Evolutionary conservation across 2,797 vertebrate genomes (phyloP).

Genomic region (Liparis tanakae): DNA sequence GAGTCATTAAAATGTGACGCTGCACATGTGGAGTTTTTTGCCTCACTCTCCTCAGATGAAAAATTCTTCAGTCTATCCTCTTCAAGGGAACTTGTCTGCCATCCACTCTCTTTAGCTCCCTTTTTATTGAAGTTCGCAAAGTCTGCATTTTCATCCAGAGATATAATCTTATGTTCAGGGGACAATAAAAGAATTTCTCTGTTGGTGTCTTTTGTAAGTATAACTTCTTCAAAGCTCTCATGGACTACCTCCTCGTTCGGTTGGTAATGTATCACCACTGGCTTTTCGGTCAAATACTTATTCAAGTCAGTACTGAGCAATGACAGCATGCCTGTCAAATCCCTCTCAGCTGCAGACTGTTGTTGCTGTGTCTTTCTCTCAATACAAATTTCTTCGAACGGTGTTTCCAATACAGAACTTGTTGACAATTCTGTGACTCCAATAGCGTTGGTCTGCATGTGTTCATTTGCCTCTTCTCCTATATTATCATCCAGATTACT

Average conservation of each 20-base stretch:
- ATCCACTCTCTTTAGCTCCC: slow-evolving; percentile 17
- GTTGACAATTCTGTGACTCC: slow-evolving; percentile 8
- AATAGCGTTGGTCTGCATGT: neutral
- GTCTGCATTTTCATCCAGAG: slow-evolving; percentile 14
- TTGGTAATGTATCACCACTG: neutral
- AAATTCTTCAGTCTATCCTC: slow-evolving; percentile 25
- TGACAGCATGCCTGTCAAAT: slow-evolving; percentile 60
- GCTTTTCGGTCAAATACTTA: slow-evolving; percentile 37
- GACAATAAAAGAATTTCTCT: slow-evolving; percentile 24
- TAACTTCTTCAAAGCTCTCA: slow-evolving; percentile 51
- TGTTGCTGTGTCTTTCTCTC: slow-evolving; percentile 19
- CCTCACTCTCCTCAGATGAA: slow-evolving; percentile 27
- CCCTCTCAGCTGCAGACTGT: slow-evolving; percentile 18
- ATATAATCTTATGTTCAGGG: slow-evolving; percentile 26
- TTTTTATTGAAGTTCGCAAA: slow-evolving; percentile 10
- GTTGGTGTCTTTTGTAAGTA: slow-evolving; percentile 31
- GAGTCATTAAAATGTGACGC: slow-evolving; percentile 13
- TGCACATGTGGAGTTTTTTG: slow-evolving; percentile 22
- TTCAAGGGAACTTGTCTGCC: slow-evolving; percentile 20
- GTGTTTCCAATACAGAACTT: slow-evolving; percentile 24
- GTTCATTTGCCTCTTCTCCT: neutral
- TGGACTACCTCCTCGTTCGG: slow-evolving; percentile 20
- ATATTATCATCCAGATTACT: slow-evolving; percentile 15
- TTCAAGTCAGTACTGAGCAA: slow-evolving; percentile 57
- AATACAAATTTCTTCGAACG: slow-evolving; percentile 36